A percentile compares a stretch with the other conserved stretches of the same genome.
phyloP scores from a whole-genome alignment of 2,797 vertebrate genomes.

The Tympanoctomys barrerae region DNA sequence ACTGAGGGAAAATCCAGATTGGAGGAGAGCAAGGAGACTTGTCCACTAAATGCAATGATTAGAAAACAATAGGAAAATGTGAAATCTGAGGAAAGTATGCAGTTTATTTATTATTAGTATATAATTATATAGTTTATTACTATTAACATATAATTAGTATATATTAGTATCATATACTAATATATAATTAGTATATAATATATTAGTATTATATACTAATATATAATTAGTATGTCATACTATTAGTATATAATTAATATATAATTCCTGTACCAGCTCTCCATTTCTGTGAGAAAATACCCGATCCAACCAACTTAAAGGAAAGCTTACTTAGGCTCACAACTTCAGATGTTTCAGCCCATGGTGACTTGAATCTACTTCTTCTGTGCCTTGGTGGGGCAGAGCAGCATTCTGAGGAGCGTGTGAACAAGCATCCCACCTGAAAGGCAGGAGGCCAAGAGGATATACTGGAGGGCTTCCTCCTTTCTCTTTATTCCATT shows the following conservation, averaged over 20 bases:
- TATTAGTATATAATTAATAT: background rate
- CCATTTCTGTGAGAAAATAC: background rate
- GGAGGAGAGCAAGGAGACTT: background rate
- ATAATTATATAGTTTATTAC: too few relatives aligned
- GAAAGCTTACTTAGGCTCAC: background rate
- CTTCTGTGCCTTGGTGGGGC: background rate
- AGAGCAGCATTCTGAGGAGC: background rate
- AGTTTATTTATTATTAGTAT: background rate
- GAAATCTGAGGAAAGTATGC: background rate
- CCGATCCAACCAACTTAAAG: background rate
- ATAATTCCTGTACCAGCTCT: background rate
- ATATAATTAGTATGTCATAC: too few relatives aligned
- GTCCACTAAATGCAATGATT: background rate
- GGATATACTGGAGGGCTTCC: background rate
- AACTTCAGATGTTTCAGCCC: background rate
- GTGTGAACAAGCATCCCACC: background rate
- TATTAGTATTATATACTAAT: too few relatives aligned
- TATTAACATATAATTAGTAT: too few relatives aligned
- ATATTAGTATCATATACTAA: too few relatives aligned
- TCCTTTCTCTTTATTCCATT: background rate
- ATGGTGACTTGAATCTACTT: background rate
- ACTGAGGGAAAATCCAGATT: background rate
- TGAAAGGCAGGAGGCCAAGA: background rate
- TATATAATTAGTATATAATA: too few relatives aligned
- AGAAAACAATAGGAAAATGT: background rate